Evolutionary conservation across 2,797 vertebrate species (phyloP), one percentile per base, ranked within the genome.

Genomic region (Brotula barbata): DNA sequence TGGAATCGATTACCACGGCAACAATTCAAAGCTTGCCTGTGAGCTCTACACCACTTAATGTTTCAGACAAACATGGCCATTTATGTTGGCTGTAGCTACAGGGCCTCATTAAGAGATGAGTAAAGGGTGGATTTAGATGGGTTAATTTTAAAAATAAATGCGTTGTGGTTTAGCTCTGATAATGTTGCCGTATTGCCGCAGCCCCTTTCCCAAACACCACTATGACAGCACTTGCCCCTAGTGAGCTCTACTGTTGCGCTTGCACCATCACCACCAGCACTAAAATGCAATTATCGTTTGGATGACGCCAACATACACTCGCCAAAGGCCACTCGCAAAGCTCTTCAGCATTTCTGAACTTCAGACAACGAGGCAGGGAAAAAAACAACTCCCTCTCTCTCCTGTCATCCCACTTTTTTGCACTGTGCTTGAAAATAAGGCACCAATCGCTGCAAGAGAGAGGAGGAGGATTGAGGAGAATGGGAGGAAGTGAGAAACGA

Each of bases 281-380:
- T 51, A 59, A 77, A 81, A 87, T 46, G 58, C 78, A 86, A 86
- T 87, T 85, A 85, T 81, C 82, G 81, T 81, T 81, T 84, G 73
- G 73, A 71, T 73, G 68, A 85, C 80, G 78, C 69, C 65, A 71
- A 83, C 82, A 84, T 81, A 66, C 23, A 21, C 25, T 73, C n/a
- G 77, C 85, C 84, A 28, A 40, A 75, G 81, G 87, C 75, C 77
- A 80, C 77, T 84, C 75, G 58, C 47, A 42, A 72, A 81, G 82
- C 85, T 87, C 77, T 84, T 87, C 83, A 60, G 66, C 81, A 88
- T 80, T 77, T 84, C 65, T 80, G 75, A 84, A 83, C 79, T 87
- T 81, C 43, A 75, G 79, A 78, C 57, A 17, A 74, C 58, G 57
- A 33, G 59, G 47, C 5, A 23, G 41, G 1, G n/a, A 15, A 57